These are phyloP conservation scores for Hoplostethus atlanticus DNA, from an alignment of 2,797 vertebrate species.

Conservation along the genomic window DNA sequence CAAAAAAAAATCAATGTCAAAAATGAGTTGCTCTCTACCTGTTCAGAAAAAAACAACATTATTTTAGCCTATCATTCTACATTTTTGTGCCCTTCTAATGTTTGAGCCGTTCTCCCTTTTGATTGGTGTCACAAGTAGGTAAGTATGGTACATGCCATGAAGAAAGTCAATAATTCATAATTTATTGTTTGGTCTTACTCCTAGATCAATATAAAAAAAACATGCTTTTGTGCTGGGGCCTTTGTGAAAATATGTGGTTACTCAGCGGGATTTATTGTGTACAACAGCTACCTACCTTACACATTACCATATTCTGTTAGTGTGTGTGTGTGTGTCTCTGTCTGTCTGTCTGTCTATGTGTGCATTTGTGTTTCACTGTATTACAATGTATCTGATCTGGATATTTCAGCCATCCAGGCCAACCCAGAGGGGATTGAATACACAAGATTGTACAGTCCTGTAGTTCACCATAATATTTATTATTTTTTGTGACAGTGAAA, in stretches of 20 bases:
- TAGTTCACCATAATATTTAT: too few species aligned
- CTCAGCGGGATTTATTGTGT: background rate
- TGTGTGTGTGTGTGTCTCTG: background rate
- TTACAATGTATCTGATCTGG: too few species aligned
- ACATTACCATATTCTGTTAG: background rate
- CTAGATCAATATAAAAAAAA: constrained; percentile 20
- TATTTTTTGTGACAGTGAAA: background rate
- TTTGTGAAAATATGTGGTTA: background rate
- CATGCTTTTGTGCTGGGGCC: background rate
- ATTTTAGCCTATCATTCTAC: background rate
- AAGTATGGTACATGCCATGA: background rate
- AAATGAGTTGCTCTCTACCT: background rate
- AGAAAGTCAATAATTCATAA: constrained; percentile 18
- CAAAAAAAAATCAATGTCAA: background rate
- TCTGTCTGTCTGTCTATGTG: background rate
- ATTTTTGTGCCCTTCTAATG: background rate
- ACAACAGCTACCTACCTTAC: background rate
- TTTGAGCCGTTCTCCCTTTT: background rate
- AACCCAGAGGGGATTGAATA: too few species aligned
- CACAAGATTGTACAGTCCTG: too few species aligned
- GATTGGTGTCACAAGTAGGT: constrained; percentile 4
- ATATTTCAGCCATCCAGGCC: too few species aligned
- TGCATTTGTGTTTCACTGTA: background rate
- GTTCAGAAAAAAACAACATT: background rate
- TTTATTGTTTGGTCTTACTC: constrained; percentile 21